Evolutionary conservation across 1,140 invertebrate genomes (phyloP).

Genomic region (Palaemon carinicauda): DNA sequence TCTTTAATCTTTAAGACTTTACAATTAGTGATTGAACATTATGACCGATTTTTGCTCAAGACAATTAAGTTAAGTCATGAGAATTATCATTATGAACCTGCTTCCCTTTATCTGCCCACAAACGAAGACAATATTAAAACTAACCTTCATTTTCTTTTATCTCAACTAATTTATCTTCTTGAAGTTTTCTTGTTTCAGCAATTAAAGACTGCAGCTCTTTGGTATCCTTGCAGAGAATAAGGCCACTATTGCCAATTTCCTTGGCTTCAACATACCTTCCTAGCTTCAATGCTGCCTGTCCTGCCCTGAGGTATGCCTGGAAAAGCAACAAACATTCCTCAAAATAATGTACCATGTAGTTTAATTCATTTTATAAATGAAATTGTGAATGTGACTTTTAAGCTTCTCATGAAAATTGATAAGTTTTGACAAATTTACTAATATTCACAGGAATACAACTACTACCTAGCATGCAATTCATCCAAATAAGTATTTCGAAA

Average conservation of each 20-base stretch:
- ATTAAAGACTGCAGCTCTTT: slow-evolving; percentile 12
- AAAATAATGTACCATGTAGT: neutral
- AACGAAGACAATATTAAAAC: neutral
- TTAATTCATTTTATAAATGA: neutral
- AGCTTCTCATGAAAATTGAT: too few species aligned
- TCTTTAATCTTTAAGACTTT: too few species aligned
- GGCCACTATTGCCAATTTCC: neutral
- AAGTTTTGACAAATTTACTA: too few species aligned
- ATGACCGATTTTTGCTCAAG: too few species aligned
- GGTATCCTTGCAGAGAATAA: neutral
- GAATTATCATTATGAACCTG: too few species aligned
- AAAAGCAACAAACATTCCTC: neutral
- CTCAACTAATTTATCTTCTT: neutral
- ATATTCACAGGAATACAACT: too few species aligned
- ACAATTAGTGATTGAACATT: too few species aligned
- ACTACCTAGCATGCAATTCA: too few species aligned
- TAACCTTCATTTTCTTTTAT: neutral
- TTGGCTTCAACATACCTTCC: neutral
- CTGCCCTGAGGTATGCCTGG: slow-evolving; percentile 26
- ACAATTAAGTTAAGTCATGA: too few species aligned
- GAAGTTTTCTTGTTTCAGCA: neutral
- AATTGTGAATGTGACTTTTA: too few species aligned
- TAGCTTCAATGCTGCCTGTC: slow-evolving; percentile 1
- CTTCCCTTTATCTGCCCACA: neutral
- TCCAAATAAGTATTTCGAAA: too few species aligned